Evolutionary conservation across 2,797 vertebrate genomes (phyloP).

Genomic region (Petrocephalus schoutedeni): DNA sequence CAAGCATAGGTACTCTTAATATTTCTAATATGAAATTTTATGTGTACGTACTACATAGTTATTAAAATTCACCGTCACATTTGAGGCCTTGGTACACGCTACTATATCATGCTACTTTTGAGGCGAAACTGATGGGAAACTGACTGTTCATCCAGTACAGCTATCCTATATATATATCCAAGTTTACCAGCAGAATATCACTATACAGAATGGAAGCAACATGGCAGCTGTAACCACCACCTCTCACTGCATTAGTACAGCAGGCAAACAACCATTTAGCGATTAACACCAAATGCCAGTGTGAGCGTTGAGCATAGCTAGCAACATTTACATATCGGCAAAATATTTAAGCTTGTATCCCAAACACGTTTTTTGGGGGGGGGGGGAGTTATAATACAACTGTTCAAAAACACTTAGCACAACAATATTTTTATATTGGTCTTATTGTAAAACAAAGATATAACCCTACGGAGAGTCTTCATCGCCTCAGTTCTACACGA

Average conservation of each 20-base stretch:
- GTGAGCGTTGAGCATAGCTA: neutral
- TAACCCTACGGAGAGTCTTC: neutral
- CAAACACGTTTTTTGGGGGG: neutral
- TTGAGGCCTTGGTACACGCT: slow-evolving; percentile 21
- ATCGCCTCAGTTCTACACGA: neutral
- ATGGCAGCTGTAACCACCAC: slow-evolving; percentile 28
- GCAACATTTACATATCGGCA: neutral
- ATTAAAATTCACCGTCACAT: slow-evolving; percentile 23
- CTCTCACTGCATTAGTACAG: slow-evolving; percentile 21
- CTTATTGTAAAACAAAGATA: neutral
- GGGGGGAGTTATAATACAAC: neutral
- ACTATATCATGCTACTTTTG: slow-evolving; percentile 21
- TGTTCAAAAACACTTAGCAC: neutral
- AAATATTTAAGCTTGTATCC: slow-evolving; percentile 11
- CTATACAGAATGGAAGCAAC: slow-evolving; percentile 38
- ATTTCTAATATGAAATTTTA: slow-evolving; percentile 17
- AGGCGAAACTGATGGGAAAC: slow-evolving; percentile 4
- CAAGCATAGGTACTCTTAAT: slow-evolving; percentile 26
- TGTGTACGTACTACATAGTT: slow-evolving; percentile 18
- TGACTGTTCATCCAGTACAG: neutral
- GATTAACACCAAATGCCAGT: neutral
- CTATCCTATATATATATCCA: slow-evolving; percentile 26
- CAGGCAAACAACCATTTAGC: slow-evolving; percentile 18
- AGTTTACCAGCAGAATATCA: slow-evolving; percentile 44
- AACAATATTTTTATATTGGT: neutral